Evolutionary conservation across 2,888 invertebrate species (phyloP), one percentile per base, ranked within the genome.

Genomic region (Sipunculus nudus): DNA sequence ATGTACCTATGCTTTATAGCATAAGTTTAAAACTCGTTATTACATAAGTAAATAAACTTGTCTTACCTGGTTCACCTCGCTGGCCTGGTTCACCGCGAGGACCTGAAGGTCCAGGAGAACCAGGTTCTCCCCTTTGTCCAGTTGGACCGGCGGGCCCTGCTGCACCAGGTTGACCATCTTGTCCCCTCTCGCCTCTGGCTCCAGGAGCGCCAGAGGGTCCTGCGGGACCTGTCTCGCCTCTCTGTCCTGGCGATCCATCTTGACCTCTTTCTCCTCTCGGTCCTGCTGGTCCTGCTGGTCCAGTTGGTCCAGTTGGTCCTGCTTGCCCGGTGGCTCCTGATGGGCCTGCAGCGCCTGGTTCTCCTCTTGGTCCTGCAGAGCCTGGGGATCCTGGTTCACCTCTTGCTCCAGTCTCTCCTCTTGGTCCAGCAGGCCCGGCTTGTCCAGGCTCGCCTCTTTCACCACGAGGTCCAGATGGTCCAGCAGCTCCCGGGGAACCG

Each of bases 131-230:
- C 66, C 86, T 85, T 1, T 85, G 85, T 26, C 92, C 92, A 16
- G 90, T 89, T 25, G 85, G 80, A n/a, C 94, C 94, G 84, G 92
- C 92, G 25, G 88, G 87, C 38, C 92, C 93, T 46, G 84, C 81
- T 80, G 2, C 78, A 74, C 66, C 92, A 89, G 74, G 28, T 2
- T 48, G 26, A 21, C 62, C 62, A 25, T 31, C 39, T 16, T 25
- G 41, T 32, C 65, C 65, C n/a, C 49, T 53, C 16, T 66, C 38
- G 13, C 65, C 65, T 28, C 43, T 21, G 3, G 47, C 39, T 29
- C 62, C 59, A 16, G 54, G 6, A 23, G 31, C n/a, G 21, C 59
- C 59, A n/a, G 60, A 25, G 28, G 63, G 43, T 23, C 74, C 74
- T 4, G 59, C 39, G 55, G 40, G 49, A 43, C 75, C 75, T 2